phyloP scores from a whole-genome alignment of 1,140 invertebrate species.

The Trigoniulus corallinus region DNA sequence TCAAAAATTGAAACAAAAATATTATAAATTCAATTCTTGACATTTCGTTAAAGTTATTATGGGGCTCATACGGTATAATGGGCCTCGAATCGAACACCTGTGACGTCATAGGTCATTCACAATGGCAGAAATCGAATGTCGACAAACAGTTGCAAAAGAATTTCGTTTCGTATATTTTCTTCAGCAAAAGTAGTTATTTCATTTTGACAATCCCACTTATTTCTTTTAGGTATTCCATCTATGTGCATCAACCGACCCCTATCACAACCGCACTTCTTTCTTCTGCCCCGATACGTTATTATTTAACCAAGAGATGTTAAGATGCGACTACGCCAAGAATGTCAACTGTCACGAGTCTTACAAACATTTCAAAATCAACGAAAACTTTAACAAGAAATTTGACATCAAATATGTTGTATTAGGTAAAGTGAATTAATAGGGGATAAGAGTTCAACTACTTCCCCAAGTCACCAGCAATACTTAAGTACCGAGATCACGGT shows the following conservation, averaged over 20 bases:
- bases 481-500: no score
- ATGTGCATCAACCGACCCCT: not conserved
- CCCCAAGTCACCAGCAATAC: no score
- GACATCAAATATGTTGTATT: constrained; percentile 3
- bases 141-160: not conserved
- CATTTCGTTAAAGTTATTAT: no score
- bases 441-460: no score
- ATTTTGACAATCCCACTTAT: not conserved
- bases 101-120: no score
- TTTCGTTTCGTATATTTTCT: not conserved
- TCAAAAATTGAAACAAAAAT: no score
- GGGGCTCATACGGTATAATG: no score
- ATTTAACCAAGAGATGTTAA: not conserved
- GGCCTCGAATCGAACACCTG: no score
- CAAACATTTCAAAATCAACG: not conserved
- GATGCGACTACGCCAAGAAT: constrained; percentile 1
- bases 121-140: no score
- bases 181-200: not conserved
- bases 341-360: constrained; percentile 3
- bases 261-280: constrained; percentile 1
- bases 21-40: no score
- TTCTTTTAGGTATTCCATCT: not conserved
- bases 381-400: not conserved
- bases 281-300: not conserved
- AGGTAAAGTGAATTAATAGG: constrained; percentile 1